A percentile compares a stretch with the other conserved stretches of the same genome.
These are phyloP conservation scores for Cecidostiba fungosa DNA, from an alignment of 2,888 invertebrate species.

Conservation along the genomic window DNA sequence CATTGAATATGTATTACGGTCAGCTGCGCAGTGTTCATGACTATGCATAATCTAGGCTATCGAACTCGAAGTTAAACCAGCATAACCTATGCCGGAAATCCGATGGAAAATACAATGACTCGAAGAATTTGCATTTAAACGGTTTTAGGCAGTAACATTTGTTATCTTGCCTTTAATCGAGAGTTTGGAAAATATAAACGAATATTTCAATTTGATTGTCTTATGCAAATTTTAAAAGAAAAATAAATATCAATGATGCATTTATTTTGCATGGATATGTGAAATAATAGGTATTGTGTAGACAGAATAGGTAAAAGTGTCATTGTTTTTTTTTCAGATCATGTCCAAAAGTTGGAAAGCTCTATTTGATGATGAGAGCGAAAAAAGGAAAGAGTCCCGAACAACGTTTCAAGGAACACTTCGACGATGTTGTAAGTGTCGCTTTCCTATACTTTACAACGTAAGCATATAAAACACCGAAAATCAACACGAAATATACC, in stretches of 20 bases:
- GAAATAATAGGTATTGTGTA: background rate
- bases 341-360: slow-evolving; percentile 74
- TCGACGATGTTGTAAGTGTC: slow-evolving; percentile 76
- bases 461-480: background rate
- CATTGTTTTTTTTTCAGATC: slow-evolving; percentile 69
- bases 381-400: slow-evolving; percentile 77
- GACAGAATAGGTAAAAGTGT: background rate
- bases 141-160: background rate
- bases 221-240: background rate
- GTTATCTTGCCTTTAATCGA: background rate
- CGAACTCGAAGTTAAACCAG: background rate
- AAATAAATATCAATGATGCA: too few relatives aligned
- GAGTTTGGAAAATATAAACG: background rate
- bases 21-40: background rate
- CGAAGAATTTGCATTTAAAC: background rate
- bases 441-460: background rate
- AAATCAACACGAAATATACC: slow-evolving; percentile 14
- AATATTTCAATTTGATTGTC: background rate
- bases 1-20: background rate
- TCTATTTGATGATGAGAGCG: slow-evolving; percentile 76
- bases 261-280: background rate
- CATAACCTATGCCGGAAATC: background rate
- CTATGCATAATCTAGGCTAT: background rate
- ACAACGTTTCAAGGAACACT: slow-evolving; percentile 75
- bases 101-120: background rate